A percentile compares a stretch with the other conserved stretches of the same genome.
Evolutionary conservation across 2,113 vertebrate species (phyloP).

Genomic region (Datnioides undecimradiatus): DNA sequence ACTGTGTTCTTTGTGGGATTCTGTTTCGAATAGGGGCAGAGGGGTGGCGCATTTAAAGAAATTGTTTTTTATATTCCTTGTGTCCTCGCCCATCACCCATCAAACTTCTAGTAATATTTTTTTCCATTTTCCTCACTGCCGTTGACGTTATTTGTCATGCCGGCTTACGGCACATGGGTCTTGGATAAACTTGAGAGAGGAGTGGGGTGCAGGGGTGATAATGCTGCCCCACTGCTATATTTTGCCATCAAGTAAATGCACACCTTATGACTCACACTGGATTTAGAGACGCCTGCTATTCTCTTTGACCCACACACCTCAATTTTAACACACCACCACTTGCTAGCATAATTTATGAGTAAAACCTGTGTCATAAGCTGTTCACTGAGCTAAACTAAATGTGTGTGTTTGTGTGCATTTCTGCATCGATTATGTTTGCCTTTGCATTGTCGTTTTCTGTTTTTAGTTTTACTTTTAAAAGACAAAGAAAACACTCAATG

Average conservation of each 20-base stretch:
- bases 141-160: constrained; percentile 80
- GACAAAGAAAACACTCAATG: constrained; percentile 48
- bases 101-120: constrained; percentile 50
- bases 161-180: constrained; percentile 63
- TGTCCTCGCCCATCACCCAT: constrained; percentile 17
- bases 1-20: constrained; percentile 49
- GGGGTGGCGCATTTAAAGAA: constrained; percentile 36
- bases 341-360: constrained; percentile 16
- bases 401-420: constrained; percentile 22
- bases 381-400: constrained; percentile 9
- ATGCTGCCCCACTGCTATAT: constrained; percentile 56
- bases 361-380: constrained; percentile 1
- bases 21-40: constrained; percentile 35
- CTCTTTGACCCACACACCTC: constrained; percentile 34
- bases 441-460: not conserved
- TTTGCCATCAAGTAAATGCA: constrained; percentile 62
- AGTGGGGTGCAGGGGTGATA: constrained; percentile 26
- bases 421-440: constrained; percentile 12
- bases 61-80: constrained; percentile 20
- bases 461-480: constrained; percentile 42
- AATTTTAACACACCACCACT: constrained; percentile 21
- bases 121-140: constrained; percentile 53
- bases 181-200: constrained; percentile 53
- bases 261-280: constrained; percentile 49
- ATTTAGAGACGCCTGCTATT: constrained; percentile 25